Conservation (phyloP, 2,113 vertebrate genomes). For the Mixornis gularis region DNA sequence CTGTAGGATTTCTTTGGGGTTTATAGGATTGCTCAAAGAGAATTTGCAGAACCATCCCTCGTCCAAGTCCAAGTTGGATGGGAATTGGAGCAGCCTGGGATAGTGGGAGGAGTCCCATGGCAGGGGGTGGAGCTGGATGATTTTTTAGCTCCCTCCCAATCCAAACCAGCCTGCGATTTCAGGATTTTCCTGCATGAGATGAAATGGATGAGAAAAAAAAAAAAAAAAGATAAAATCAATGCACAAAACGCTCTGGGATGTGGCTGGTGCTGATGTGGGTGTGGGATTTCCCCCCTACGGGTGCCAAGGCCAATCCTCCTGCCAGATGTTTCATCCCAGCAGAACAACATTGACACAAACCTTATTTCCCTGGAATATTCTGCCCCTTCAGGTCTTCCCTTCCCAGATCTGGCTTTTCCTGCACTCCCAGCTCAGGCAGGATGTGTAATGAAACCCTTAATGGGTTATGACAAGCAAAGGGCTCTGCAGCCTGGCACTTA, state of each 20-base stretch:
- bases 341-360: not conserved
- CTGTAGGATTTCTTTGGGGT: not conserved
- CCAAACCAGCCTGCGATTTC: not conserved
- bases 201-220: not conserved
- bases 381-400: not conserved
- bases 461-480: not conserved
- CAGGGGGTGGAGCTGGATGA: not conserved
- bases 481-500: not conserved
- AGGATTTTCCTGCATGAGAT: not conserved
- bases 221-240: not conserved
- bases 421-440: not conserved
- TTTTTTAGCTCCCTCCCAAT: not conserved
- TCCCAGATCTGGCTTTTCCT: fast-evolving
- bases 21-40: not conserved
- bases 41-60: not conserved
- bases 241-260: fast-evolving
- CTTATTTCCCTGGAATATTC: not conserved
- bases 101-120: fast-evolving
- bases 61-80: fast-evolving
- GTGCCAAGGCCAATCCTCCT: not conserved
- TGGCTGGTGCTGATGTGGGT: not conserved
- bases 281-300: not conserved
- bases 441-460: not conserved
- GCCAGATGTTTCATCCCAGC: not conserved
- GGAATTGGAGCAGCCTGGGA: not conserved